Evolutionary conservation across 2,888 invertebrate species (phyloP), one percentile per base, ranked within the genome.

Genomic region (Cinara cedri): DNA sequence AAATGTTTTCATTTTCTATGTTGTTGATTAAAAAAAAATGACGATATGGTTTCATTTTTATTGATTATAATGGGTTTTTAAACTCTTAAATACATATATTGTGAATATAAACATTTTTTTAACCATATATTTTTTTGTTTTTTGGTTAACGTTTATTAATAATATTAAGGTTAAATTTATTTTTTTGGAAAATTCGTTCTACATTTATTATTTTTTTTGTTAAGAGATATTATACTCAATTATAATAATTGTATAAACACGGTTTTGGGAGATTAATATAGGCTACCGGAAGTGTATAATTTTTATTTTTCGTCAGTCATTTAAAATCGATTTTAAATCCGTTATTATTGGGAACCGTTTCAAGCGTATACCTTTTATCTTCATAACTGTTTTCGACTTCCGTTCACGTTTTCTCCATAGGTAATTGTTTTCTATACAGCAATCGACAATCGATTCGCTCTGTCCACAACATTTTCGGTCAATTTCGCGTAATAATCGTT

Each of bases 281-380:
- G 16, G n/a, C 34, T 21, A 19, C 34, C 21, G 16, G 49, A 49
- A 72, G 34, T 51, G 19, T 34, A 49, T 51, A 21, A 24, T n/a
- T 74, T 74, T 62, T 21, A 63, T 63, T 74, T 24, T 1, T 74
- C 8, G 51, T 62, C 19, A 21, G 49, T 72, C n/a, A 51, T 42
- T 74, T 3, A 42, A 42, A 74, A 63, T 74, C 8, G 14, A 74
- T 63, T 74, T 74, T 63, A 42, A 63, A 74, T 51, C 21, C 11
- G 6, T 63, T 74, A 19, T 16, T 74, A 19, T 21, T 0, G 4
- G n/a, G 3, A 74, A 34, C 51, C 42, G 21, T 74, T 54, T 54
- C 21, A 63, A 54, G 34, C 11, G 11, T 72, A 3, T 21, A 34
- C 9, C 8, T 49, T 57, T 51, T 62, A 21, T 63, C 10, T 14